Percentiles rank a stretch among this genome's conserved stretches.
phyloP scores from a whole-genome alignment of 2,888 invertebrate genomes.

The Calameuta filiformis region DNA sequence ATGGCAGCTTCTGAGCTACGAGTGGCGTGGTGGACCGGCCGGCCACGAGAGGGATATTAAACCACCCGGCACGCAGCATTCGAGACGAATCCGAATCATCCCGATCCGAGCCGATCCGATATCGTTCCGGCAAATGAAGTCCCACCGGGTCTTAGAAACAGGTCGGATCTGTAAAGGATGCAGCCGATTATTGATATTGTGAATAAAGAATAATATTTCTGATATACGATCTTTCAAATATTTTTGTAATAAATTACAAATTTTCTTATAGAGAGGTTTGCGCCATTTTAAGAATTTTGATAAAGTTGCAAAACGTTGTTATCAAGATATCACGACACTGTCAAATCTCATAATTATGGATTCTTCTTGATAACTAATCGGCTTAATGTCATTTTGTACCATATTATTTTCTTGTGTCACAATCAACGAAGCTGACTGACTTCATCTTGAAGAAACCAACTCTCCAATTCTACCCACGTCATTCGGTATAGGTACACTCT shows the following conservation, averaged over 20 bases:
- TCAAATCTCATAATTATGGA: too few species aligned
- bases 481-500: not conserved
- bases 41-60: slow-evolving; percentile 5
- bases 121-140: not conserved
- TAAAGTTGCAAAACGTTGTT: not conserved
- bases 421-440: not conserved
- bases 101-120: not conserved
- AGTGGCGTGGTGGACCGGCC: slow-evolving; percentile 6
- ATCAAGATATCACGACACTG: not conserved
- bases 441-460: not conserved
- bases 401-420: not conserved
- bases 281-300: not conserved
- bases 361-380: not conserved
- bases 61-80: not conserved
- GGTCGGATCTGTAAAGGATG: not conserved
- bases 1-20: slow-evolving; percentile 9
- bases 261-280: not conserved
- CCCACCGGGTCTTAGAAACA: not conserved
- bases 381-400: not conserved
- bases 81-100: not conserved
- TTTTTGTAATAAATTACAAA: not conserved
- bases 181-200: not conserved
- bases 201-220: too few species aligned
- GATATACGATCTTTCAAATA: not conserved
- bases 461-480: not conserved